These are phyloP conservation scores for Amphiprion percula DNA, from an alignment of 2,113 vertebrate species.

Conservation along the genomic window DNA sequence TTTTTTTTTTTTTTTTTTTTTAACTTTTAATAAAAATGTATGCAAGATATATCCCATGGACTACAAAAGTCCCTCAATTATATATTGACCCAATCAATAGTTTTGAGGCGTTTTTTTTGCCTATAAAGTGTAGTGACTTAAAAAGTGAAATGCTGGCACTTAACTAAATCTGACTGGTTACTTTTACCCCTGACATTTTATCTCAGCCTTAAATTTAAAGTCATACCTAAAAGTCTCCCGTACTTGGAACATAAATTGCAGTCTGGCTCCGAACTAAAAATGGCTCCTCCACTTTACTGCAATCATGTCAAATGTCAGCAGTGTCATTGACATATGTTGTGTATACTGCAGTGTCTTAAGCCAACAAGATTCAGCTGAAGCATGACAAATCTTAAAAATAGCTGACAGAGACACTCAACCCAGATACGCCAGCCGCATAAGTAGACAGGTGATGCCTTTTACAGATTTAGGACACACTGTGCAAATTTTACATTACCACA, in stretches of 20 bases:
- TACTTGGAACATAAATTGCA: neutral
- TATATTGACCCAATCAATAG: no score
- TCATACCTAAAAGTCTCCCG: neutral
- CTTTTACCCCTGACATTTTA: no score
- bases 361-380: conserved; percentile 50
- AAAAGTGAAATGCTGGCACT: no score
- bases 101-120: no score
- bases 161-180: no score
- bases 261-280: neutral
- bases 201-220: no score
- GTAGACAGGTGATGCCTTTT: conserved; percentile 60
- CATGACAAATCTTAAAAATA: conserved; percentile 65
- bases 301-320: conserved; percentile 35
- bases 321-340: conserved; percentile 29
- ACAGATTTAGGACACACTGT: conserved; percentile 66
- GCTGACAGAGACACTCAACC: conserved; percentile 71
- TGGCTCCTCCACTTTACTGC: conserved; percentile 27
- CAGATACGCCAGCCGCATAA: conserved; percentile 55
- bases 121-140: no score
- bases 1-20: no score
- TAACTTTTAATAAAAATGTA: no score
- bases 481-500: conserved; percentile 52
- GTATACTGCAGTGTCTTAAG: conserved; percentile 26
- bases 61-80: no score
- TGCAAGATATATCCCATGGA: no score